Percentiles rank a stretch among this genome's conserved stretches.
Conservation (phyloP, 2,113 vertebrate species). For the Poeciliopsis retropinna region DNA sequence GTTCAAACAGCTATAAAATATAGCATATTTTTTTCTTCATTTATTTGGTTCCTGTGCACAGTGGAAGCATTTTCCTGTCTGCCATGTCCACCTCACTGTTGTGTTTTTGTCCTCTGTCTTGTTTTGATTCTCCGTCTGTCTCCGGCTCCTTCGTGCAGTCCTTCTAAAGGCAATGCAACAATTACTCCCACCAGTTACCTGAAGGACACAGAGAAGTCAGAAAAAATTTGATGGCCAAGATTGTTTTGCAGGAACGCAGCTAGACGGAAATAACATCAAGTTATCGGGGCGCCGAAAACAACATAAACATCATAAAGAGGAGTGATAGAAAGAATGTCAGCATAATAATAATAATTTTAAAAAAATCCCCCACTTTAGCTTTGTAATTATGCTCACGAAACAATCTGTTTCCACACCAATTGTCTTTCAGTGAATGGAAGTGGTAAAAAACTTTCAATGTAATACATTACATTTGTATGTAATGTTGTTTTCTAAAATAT, state of each 20-base stretch:
- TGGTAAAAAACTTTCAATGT: too few relatives aligned
- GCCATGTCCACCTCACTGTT: constrained; percentile 57
- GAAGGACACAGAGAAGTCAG: constrained; percentile 73
- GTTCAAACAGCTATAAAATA: constrained; percentile 85
- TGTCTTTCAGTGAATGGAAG: too few relatives aligned
- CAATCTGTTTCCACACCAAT: too few relatives aligned
- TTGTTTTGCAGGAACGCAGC: neutral
- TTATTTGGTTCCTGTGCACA: constrained; percentile 92
- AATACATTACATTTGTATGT: too few relatives aligned
- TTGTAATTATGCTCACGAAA: too few relatives aligned
- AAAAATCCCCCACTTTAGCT: too few relatives aligned
- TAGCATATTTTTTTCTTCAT: constrained; percentile 72
- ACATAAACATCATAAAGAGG: neutral
- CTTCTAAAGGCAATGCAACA: constrained; percentile 92
- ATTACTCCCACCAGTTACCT: constrained; percentile 87
- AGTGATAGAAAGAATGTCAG: too few relatives aligned
- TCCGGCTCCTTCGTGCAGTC: constrained; percentile 84
- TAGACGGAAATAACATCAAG: neutral
- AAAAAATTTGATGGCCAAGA: neutral
- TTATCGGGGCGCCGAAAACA: neutral
- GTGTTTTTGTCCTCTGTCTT: constrained; percentile 38
- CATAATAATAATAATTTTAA: too few relatives aligned
- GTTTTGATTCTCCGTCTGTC: constrained; percentile 45
- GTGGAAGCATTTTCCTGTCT: constrained; percentile 87
- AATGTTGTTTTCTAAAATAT: too few relatives aligned